Conservation (phyloP, 2,113 vertebrate species). For the Gallinago undulata region DNA sequence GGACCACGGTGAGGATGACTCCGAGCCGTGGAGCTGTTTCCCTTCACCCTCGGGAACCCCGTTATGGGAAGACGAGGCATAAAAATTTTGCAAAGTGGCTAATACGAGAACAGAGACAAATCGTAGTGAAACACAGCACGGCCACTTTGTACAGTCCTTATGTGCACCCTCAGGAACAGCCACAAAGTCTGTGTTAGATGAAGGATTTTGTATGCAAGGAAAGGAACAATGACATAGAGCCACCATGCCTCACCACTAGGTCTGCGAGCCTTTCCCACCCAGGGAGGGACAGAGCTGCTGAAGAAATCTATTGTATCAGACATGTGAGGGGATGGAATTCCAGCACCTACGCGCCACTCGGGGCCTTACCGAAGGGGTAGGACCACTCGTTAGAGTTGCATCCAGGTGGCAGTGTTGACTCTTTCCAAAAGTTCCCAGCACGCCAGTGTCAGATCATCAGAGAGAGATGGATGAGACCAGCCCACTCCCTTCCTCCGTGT, state of each 20-base stretch:
- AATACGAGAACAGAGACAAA: background rate
- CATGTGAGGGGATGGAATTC: background rate
- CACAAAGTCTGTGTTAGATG: background rate
- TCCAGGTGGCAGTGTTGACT: background rate
- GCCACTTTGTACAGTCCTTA: background rate
- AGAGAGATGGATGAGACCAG: background rate
- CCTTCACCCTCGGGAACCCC: background rate
- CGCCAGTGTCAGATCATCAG: background rate
- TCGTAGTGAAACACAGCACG: rapidly evolving
- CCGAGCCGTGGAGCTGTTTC: background rate
- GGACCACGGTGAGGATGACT: background rate
- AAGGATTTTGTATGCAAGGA: background rate
- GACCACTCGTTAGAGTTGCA: background rate
- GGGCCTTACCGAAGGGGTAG: background rate
- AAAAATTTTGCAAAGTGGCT: background rate
- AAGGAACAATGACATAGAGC: background rate
- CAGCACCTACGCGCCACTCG: background rate
- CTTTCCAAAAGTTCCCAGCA: background rate
- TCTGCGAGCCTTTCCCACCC: background rate
- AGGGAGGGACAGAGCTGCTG: background rate
- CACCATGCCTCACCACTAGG: rapidly evolving
- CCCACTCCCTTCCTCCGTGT: rapidly evolving
- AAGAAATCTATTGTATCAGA: background rate
- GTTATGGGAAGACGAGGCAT: background rate
- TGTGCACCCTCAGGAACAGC: background rate